Evolutionary conservation across 2,888 invertebrate genomes (phyloP), one percentile per base, ranked within the genome.

Genomic region (Antheraea assamensis): DNA sequence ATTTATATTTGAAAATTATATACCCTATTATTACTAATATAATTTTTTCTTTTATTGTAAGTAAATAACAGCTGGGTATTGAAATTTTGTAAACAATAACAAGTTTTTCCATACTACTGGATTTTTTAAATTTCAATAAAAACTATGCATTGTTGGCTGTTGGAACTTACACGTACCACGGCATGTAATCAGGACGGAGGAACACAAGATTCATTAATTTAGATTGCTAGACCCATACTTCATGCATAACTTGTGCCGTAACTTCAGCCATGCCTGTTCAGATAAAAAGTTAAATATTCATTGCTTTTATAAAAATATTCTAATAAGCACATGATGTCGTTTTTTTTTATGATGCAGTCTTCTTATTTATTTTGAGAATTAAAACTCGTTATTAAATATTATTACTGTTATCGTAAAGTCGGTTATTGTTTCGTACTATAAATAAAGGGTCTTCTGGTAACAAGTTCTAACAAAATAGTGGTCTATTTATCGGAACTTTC

Each of bases 161-260:
- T 58, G 24, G 24, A 58, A 13, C 58, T 58, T 58, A 24, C 58
- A 58, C 10, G 30, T 30, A 64, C 61, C 4, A 30, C 27, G 30
- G 30, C 3, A 64, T 27, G 30, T 2, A 64, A 64, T 64, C 30
- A 27, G 3, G 19, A 30, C 4, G 19, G 61, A 30, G 30, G 27
- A n/a, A n/a, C n/a, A 17, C 61, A 30, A 27, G 61, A 19, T 30
- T 64, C 30, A 64, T 64, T 64, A 64, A 64, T 64, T 64, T 64
- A 64, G 27, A 64, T 64, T 64, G 61, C 30, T 30, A 64, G 17
- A 27, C 5, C 61, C 30, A 64, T 30, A 64, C 30, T 27, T 10
- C 5, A 27, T 64, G 30, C 4, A 17, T 30, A 64, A 10, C 30
- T 27, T 15, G 5, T 17, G 61, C 17, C 17, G 21, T 64, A 64